Base-by-base conservation (phyloP, 92 coral and sea anemone species). In the Metridium senile region DNA sequence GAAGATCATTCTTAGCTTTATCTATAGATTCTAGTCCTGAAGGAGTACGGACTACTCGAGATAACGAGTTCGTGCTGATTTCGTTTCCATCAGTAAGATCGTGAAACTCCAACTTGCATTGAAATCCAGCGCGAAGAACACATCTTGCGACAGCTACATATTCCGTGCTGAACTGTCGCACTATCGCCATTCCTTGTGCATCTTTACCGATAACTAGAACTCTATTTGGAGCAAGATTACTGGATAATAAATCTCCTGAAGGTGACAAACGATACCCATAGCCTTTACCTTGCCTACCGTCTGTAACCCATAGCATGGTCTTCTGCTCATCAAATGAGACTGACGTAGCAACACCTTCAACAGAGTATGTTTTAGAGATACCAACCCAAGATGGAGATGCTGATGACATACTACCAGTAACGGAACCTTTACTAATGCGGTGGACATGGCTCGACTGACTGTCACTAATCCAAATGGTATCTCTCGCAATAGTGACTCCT, bases 41-140 rank as follows among this genome's bases (percentile, higher is more conserved):
- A 26, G 98, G 98, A 34, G 92, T 89, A 33, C 98, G 88, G 19
- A 93, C 92, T 11, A 89, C 94, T 34, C 98, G 66, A 11, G 84
- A 79, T 0, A 81, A 62, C 2, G 81, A 76, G 33, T 68, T 71
- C 46, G 86, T 87, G 6, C 85, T 49, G 0, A 78, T 33, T 58
- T 74, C 88, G 21, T 84, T 63, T 2, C 90, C 87, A 1, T 33
- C 64, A 26, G 62, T 80, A 20, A 93, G 53, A 29, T 85, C 80
- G 79, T 93, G 92, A 58, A 89, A 93, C 71, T 93, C 98, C 9
- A 93, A 76, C 54, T 67, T 89, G 73, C 98, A 93, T 25, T 86
- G 94, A 71, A 29, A 79, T 10, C 94, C 98, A 71, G 92, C 82
- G 6, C 74, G 29, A 79, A 78, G 33, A 6, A 88, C 88, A 31